Evolutionary conservation across 2,888 invertebrate species (phyloP).

Genomic region (Drosophila yooni): DNA sequence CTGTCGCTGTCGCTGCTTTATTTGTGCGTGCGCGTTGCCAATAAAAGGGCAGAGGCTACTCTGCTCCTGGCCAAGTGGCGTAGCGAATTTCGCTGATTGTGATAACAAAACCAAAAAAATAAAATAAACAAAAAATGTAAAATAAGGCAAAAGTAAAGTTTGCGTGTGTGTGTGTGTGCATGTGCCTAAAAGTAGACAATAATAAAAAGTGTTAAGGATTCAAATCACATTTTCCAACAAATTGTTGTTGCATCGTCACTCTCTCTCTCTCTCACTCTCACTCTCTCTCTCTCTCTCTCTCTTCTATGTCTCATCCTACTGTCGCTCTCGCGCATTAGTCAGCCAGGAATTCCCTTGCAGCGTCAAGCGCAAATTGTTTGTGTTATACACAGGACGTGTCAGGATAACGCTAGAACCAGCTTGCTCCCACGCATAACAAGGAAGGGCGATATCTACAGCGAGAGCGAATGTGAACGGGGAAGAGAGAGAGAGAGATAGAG

Average conservation of each 20-base stretch:
- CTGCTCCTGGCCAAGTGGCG: slow-evolving; percentile 64
- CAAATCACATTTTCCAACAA: slow-evolving; percentile 17
- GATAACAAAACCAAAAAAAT: slow-evolving; percentile 51
- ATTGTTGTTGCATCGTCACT: slow-evolving; percentile 24
- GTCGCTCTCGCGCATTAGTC: slow-evolving; percentile 8
- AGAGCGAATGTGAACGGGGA: slow-evolving; percentile 3
- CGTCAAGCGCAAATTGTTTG: slow-evolving; percentile 66
- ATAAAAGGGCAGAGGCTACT: slow-evolving; percentile 73
- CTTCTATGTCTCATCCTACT: not conserved
- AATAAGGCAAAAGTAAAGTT: slow-evolving; percentile 12
- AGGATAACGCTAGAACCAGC: slow-evolving; percentile 26
- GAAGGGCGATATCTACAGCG: slow-evolving; percentile 6
- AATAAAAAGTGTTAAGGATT: slow-evolving; percentile 33
- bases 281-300: not conserved
- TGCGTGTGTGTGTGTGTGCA: slow-evolving; percentile 24
- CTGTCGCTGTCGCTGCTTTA: slow-evolving; percentile 56
- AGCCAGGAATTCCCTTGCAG: slow-evolving; percentile 62
- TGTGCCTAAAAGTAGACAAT: slow-evolving; percentile 49
- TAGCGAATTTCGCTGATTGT: slow-evolving; percentile 64
- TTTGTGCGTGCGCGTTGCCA: slow-evolving; percentile 78
- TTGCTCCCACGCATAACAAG: slow-evolving; percentile 66
- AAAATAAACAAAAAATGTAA: slow-evolving; percentile 19
- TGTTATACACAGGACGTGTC: slow-evolving; percentile 71
- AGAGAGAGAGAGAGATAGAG: not conserved
- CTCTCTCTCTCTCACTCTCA: slow-evolving; percentile 15